These are phyloP conservation scores for Nesoenas mayeri DNA, from an alignment of 2,113 vertebrate genomes.

Conservation along the genomic window DNA sequence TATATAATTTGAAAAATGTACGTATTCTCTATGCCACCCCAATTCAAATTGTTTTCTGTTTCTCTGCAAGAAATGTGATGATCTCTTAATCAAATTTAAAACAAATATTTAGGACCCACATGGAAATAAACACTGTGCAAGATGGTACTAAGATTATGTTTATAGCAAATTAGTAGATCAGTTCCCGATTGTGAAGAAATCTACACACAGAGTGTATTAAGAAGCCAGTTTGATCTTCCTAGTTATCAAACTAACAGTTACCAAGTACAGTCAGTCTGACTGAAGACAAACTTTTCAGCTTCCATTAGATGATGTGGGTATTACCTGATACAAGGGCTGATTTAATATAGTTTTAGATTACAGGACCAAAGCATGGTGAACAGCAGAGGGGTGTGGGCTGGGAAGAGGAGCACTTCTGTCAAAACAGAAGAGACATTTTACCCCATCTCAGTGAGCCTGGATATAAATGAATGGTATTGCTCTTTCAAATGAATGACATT, in stretches of 20 bases:
- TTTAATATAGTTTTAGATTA: not conserved
- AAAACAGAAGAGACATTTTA: not conserved
- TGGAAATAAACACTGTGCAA: not conserved
- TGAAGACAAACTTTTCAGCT: not conserved
- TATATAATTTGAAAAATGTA: not conserved
- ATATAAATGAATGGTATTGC: not conserved
- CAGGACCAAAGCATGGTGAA: not conserved
- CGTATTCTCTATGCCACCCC: not conserved
- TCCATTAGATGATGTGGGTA: not conserved
- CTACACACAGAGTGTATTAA: not conserved
- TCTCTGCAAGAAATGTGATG: not conserved
- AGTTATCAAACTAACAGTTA: not conserved
- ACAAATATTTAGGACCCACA: not conserved
- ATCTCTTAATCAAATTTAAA: not conserved
- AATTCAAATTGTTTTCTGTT: not conserved
- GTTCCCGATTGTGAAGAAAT: not conserved
- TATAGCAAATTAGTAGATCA: not conserved
- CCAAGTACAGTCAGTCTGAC: not conserved
- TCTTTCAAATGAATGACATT: not conserved
- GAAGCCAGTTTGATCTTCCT: not conserved
- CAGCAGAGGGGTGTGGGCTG: not conserved
- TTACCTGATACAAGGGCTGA: not conserved
- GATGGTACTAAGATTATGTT: not conserved
- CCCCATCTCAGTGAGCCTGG: rapidly evolving
- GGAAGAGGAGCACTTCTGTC: not conserved